Conservation (phyloP, 2,888 invertebrate species). For the Eristalis tenax region DNA sequence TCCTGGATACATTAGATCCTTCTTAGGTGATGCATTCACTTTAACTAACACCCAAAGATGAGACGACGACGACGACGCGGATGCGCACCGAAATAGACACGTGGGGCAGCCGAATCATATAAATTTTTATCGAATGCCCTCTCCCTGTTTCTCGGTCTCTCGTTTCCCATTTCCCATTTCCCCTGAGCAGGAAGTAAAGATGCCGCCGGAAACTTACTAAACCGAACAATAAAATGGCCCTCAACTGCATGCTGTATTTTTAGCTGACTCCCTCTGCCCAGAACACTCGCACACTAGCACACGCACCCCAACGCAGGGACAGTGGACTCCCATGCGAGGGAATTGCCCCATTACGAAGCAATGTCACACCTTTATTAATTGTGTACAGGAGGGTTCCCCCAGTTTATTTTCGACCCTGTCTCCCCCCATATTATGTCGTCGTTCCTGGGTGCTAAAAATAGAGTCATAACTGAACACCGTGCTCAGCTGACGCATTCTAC, state of each 20-base stretch:
- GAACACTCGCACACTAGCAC: constrained; percentile 20
- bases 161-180: constrained; percentile 38
- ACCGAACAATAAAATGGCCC: constrained; percentile 66
- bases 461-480: constrained; percentile 38
- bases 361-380: constrained; percentile 79
- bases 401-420: constrained; percentile 63
- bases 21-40: constrained; percentile 42
- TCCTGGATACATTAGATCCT: constrained; percentile 32
- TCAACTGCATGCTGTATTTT: constrained; percentile 49
- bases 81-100: constrained; percentile 60
- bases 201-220: constrained; percentile 68
- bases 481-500: constrained; percentile 63
- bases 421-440: constrained; percentile 50
- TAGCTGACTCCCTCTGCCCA: constrained; percentile 40
- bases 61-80: constrained; percentile 2
- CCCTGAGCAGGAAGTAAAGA: constrained; percentile 65
- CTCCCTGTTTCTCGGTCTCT: neutral
- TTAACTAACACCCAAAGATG: neutral
- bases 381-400: constrained; percentile 73
- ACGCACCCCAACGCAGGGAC: neutral
- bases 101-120: constrained; percentile 56
- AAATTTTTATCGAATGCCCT: constrained; percentile 56
- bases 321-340: constrained; percentile 52
- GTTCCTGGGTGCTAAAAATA: constrained; percentile 51
- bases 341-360: constrained; percentile 74